Conservation (phyloP, 2,797 vertebrate genomes). For the Fistularia tabacaria region DNA sequence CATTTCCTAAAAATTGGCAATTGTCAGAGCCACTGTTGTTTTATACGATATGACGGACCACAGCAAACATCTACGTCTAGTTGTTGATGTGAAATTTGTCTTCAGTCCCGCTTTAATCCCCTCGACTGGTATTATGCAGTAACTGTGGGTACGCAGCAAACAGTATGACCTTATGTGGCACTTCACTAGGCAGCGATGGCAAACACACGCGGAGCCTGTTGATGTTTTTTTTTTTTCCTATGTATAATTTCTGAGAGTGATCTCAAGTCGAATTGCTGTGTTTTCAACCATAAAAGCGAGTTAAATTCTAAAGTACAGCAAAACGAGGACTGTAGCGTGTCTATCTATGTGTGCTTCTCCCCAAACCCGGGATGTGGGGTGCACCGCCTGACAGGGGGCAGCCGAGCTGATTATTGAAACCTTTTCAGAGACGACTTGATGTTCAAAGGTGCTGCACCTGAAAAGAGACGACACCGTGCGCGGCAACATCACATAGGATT, state of each 20-base stretch:
- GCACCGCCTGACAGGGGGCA: constrained; percentile 38
- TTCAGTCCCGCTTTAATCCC: constrained; percentile 41
- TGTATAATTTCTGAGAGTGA: constrained; percentile 43
- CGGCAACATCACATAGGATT: constrained; percentile 59
- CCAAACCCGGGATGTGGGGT: constrained; percentile 26
- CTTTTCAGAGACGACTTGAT: constrained; percentile 46
- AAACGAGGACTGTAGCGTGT: constrained; percentile 37
- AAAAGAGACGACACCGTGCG: constrained; percentile 45
- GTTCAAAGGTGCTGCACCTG: constrained; percentile 66
- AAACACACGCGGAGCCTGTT: constrained; percentile 45
- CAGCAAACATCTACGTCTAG: no score
- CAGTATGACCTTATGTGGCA: constrained; percentile 55
- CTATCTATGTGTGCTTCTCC: constrained; percentile 32
- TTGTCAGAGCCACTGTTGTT: no score
- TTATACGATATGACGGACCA: no score
- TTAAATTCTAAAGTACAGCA: constrained; percentile 54
- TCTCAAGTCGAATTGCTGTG: constrained; percentile 30
- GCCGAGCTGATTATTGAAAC: constrained; percentile 57
- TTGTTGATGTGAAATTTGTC: not conserved
- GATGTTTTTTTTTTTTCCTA: constrained; percentile 45
- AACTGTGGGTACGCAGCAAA: constrained; percentile 48
- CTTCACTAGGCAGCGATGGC: constrained; percentile 48
- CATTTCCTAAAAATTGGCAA: no score
- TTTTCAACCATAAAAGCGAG: constrained; percentile 37
- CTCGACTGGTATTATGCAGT: constrained; percentile 40